Conservation (phyloP, 1,140 invertebrate genomes). For the Hydropsyche tenuis region DNA sequence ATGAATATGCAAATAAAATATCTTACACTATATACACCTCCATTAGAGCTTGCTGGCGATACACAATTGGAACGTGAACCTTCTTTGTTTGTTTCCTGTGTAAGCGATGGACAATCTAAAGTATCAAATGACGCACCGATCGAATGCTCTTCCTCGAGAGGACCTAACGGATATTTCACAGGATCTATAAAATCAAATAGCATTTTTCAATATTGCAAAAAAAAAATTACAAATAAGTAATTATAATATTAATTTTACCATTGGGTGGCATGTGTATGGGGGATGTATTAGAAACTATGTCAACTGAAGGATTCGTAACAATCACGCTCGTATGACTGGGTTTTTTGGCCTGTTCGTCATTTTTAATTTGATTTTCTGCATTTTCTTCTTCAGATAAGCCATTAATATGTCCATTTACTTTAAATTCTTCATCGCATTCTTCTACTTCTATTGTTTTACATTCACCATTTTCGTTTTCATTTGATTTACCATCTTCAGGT, state of each 20-base stretch:
- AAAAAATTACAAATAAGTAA: not conserved
- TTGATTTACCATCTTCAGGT: slow-evolving; percentile 45
- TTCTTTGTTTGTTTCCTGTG: slow-evolving; percentile 53
- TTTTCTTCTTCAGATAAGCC: slow-evolving; percentile 42
- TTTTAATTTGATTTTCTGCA: slow-evolving; percentile 56
- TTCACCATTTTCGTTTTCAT: slow-evolving; percentile 54
- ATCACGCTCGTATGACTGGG: slow-evolving; percentile 65
- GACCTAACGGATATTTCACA: slow-evolving; percentile 53
- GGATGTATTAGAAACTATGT: slow-evolving; percentile 60
- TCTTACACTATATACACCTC: slow-evolving; percentile 85
- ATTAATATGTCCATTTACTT: slow-evolving; percentile 50
- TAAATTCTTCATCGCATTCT: slow-evolving; percentile 40
- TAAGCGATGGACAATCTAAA: slow-evolving; percentile 54
- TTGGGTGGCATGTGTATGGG: slow-evolving; percentile 55
- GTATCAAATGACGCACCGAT: slow-evolving; percentile 60
- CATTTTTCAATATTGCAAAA: not conserved
- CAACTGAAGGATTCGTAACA: slow-evolving; percentile 71
- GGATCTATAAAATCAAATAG: not conserved
- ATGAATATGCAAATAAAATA: slow-evolving; percentile 1
- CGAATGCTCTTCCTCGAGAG: slow-evolving; percentile 59
- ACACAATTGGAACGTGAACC: slow-evolving; percentile 64
- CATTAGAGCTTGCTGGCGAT: slow-evolving; percentile 83
- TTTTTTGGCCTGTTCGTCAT: slow-evolving; percentile 50
- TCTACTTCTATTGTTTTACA: slow-evolving; percentile 46
- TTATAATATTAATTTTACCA: slow-evolving; percentile 50